These are phyloP conservation scores for Lottia gigantea DNA, from an alignment of 2,888 invertebrate genomes.

Conservation along the genomic window DNA sequence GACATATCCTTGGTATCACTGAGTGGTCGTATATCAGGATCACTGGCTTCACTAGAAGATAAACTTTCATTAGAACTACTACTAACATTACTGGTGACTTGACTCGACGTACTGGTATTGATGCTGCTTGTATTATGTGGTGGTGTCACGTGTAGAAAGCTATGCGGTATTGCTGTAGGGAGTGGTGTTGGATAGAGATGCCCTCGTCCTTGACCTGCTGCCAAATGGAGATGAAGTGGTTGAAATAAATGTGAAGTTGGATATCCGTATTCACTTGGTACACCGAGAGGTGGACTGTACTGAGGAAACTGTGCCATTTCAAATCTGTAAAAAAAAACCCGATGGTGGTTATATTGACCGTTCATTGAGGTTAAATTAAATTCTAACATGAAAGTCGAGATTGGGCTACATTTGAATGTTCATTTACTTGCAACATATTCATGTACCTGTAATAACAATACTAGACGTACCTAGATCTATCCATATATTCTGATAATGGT, in stretches of 20 bases:
- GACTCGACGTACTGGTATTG: neutral
- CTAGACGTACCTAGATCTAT: conserved; percentile 37
- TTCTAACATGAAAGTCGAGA: no score
- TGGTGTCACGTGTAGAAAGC: conserved; percentile 14
- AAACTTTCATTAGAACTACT: neutral
- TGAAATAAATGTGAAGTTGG: conserved; percentile 23
- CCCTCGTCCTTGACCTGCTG: conserved; percentile 13
- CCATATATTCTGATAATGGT: conserved; percentile 42
- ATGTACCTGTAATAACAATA: no score
- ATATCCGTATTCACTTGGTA: conserved; percentile 38
- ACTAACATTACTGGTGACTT: neutral
- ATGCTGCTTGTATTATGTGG: conserved; percentile 7
- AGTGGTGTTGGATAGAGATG: conserved; percentile 7
- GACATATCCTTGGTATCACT: neutral
- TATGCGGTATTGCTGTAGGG: neutral
- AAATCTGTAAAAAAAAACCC: conserved; percentile 33
- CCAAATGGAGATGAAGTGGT: conserved; percentile 24
- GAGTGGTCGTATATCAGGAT: neutral
- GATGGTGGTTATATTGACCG: no score
- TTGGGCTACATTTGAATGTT: no score
- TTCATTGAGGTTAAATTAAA: neutral
- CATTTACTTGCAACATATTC: no score
- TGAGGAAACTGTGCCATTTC: conserved; percentile 42
- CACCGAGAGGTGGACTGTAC: conserved; percentile 40
- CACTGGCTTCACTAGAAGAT: conserved; percentile 2